Conservation (phyloP, 1,140 invertebrate species). For the Lutraria rhynchaena region DNA sequence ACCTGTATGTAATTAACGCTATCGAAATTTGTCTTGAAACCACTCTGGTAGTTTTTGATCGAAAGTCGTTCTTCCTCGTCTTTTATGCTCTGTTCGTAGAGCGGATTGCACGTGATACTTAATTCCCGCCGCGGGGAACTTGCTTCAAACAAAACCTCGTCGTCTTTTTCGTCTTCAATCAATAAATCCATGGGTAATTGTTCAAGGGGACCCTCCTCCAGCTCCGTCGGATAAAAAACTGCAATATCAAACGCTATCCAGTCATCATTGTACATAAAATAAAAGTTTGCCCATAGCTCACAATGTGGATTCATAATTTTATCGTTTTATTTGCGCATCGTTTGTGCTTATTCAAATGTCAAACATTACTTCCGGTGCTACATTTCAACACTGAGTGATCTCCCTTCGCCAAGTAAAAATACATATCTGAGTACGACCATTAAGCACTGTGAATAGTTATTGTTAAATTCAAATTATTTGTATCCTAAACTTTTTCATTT, state of each 20-base stretch:
- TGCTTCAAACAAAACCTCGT: constrained; percentile 55
- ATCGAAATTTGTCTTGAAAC: constrained; percentile 57
- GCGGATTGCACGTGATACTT: constrained; percentile 54
- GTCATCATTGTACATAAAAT: no score
- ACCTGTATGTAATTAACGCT: constrained; percentile 54
- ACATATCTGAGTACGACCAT: no score
- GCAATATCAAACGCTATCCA: constrained; percentile 4
- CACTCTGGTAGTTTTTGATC: constrained; percentile 58
- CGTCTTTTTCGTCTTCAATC: constrained; percentile 54
- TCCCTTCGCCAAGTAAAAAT: no score
- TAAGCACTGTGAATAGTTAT: no score
- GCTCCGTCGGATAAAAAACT: constrained; percentile 54
- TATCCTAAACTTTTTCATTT: no score
- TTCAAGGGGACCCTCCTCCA: constrained; percentile 35
- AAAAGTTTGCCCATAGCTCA: no score
- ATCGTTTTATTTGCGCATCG: no score
- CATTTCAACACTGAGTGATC: no score
- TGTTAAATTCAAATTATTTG: no score
- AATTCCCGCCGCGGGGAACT: constrained; percentile 23
- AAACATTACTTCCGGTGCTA: no score
- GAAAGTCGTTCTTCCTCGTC: constrained; percentile 57
- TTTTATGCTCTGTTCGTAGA: constrained; percentile 53
- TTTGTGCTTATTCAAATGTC: no score
- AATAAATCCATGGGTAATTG: constrained; percentile 49
- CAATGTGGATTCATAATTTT: no score